These are phyloP conservation scores for Balanococcus diminutus DNA, from an alignment of 2,888 invertebrate species.

Conservation along the genomic window DNA sequence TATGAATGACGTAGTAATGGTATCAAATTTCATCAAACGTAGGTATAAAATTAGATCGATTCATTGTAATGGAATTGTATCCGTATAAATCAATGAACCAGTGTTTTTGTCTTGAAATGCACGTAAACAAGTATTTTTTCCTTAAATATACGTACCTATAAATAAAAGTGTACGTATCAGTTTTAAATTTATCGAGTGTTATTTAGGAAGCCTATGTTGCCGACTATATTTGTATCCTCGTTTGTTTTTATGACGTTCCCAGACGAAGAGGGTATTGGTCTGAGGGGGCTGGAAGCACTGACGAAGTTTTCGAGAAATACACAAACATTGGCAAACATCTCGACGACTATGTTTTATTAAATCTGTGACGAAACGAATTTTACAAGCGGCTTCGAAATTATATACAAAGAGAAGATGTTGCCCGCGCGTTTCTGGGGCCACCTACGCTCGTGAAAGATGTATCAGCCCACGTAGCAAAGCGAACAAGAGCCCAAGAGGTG, in stretches of 20 bases:
- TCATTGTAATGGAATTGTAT: background rate
- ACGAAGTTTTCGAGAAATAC: background rate
- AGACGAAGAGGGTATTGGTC: no score
- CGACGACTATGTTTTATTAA: background rate
- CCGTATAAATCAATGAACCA: background rate
- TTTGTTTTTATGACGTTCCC: background rate
- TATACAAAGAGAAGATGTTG: background rate
- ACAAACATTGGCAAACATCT: background rate
- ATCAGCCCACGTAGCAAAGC: background rate
- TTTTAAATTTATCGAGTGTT: background rate
- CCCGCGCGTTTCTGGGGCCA: background rate
- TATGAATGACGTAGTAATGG: no score
- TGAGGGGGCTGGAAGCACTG: background rate
- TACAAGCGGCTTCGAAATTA: background rate
- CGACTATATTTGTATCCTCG: background rate
- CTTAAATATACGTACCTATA: no score
- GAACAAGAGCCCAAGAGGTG: background rate
- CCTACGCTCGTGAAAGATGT: no score
- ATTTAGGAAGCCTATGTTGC: background rate
- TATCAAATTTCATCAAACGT: background rate
- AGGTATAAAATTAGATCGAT: background rate
- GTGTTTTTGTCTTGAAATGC: no score
- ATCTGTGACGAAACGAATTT: conserved; percentile 9
- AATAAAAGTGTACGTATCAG: background rate
- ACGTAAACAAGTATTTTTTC: no score